A percentile compares a stretch with the other conserved stretches of the same genome.
phyloP scores from a whole-genome alignment of 2,888 invertebrate species.

The Lacanobia oleracea region DNA sequence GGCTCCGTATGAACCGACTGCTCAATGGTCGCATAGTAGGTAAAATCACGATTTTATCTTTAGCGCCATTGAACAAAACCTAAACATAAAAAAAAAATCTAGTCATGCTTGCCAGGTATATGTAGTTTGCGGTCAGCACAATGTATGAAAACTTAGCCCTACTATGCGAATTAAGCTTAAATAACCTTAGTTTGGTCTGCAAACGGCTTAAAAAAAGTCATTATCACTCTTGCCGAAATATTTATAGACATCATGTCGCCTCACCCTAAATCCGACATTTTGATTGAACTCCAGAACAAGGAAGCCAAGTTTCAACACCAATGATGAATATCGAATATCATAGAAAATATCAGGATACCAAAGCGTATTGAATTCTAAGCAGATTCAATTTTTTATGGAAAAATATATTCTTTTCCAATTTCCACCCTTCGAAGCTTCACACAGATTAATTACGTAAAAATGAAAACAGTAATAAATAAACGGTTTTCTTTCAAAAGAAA shows the following conservation, averaged over 20 bases:
- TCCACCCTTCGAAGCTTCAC: conserved; percentile 4
- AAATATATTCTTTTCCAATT: conserved; percentile 1
- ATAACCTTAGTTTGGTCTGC: too few species aligned
- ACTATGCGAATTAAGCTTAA: background rate
- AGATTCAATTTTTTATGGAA: conserved; percentile 12
- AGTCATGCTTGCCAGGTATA: too few species aligned
- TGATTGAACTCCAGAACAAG: background rate
- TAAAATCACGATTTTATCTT: too few species aligned
- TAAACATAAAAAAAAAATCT: too few species aligned
- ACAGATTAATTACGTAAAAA: conserved; percentile 49
- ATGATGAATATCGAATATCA: conserved; percentile 21
- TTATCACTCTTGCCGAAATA: background rate
- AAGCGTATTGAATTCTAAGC: conserved; percentile 40
- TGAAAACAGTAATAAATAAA: conserved; percentile 52
- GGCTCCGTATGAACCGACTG: too few species aligned
- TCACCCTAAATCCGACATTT: background rate
- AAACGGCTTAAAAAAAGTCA: background rate
- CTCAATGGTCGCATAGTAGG: too few species aligned
- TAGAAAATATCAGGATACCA: conserved; percentile 1
- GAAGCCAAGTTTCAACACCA: background rate
- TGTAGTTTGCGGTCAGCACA: too few species aligned
- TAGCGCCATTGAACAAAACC: too few species aligned
- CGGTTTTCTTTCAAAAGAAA: conserved; percentile 21
- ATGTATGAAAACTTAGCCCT: too few species aligned
- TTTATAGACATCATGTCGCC: background rate